phyloP scores from a whole-genome alignment of 1,140 invertebrate species.

The Hetaerina americana region DNA sequence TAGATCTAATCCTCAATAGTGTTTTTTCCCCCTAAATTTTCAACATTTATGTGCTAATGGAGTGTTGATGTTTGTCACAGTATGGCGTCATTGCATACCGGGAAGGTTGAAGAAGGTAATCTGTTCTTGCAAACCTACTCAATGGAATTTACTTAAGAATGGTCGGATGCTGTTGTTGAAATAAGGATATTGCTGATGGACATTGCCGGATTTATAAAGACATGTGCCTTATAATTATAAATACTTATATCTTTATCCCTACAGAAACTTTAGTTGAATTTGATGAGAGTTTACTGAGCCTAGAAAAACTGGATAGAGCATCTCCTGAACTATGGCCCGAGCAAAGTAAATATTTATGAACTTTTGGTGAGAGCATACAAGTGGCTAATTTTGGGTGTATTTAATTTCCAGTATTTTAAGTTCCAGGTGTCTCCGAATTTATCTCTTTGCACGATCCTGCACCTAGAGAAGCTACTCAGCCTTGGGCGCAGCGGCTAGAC shows the following conservation, averaged over 20 bases:
- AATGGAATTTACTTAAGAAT: no score
- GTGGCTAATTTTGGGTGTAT: slow-evolving; percentile 11
- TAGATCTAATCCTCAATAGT: no score
- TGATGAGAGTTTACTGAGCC: slow-evolving; percentile 59
- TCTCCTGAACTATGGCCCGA: slow-evolving; percentile 91
- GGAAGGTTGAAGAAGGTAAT: neutral
- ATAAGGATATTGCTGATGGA: no score
- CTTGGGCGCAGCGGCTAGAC: slow-evolving; percentile 41
- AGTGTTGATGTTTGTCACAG: neutral
- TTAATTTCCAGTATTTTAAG: slow-evolving; percentile 35
- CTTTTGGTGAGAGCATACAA: neutral
- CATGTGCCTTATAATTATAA: no score
- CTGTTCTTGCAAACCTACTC: no score
- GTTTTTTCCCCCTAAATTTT: no score
- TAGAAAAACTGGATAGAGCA: slow-evolving; percentile 77
- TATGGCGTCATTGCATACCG: neutral
- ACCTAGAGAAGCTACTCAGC: slow-evolving; percentile 34
- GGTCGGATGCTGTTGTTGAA: no score
- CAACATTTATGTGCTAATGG: no score
- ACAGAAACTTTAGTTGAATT: slow-evolving; percentile 34
- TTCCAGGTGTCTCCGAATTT: slow-evolving; percentile 63
- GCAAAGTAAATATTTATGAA: slow-evolving; percentile 54
- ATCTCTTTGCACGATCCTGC: slow-evolving; percentile 34
- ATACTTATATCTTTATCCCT: no score
- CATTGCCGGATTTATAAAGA: no score